Base-by-base conservation (phyloP, 2,113 vertebrate species). In the Martes martes region DNA sequence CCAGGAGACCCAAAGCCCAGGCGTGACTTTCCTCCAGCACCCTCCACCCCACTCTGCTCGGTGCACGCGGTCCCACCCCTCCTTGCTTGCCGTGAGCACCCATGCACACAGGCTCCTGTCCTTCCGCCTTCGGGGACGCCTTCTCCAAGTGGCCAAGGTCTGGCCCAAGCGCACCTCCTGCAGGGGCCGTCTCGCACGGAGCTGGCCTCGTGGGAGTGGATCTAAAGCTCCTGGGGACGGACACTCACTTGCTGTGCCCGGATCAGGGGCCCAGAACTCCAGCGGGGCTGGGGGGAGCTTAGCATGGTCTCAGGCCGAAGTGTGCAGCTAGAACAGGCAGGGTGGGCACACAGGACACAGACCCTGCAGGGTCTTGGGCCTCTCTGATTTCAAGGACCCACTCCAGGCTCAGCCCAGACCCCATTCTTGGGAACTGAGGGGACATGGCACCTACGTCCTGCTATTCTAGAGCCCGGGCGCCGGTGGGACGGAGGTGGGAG, bases 21-120 rank as follows among this genome's bases (percentile, higher is more conserved):
- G 24, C 7, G 24, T 45, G 42, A 47, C 24, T 1, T 15, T 47
- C 9, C 33, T 28, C 18, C 36, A 9, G 83, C 1, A 14, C 59
- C 42, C 26, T 6, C 8, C 6, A 39, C 15, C 1, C 16, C 33
- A 7, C 16, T 13, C 67, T 9, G 7, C 47, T 11, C 50, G 39
- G 39, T 42, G 39, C 13, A 2, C 65, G 14, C 1, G 33, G 42
- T 16, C 74, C 59, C 63, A 8, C 28, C 36, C 84, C 15, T 28
- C 14, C 26, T n/a, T 50, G 18, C 26, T 28, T 61, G 24, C 7
- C 7, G 0, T 8, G 2, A 4, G 18, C 23, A 7, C n/a, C 63
- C 16, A 2, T 0, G 67, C 8, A n/a, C 67, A 31, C 19, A 4
- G 42, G 7, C 26, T 26, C 26, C 42, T 15, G 4, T 0, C 28